Evolutionary conservation across 2,113 vertebrate species (phyloP).

Genomic region (Bufo bufo): DNA sequence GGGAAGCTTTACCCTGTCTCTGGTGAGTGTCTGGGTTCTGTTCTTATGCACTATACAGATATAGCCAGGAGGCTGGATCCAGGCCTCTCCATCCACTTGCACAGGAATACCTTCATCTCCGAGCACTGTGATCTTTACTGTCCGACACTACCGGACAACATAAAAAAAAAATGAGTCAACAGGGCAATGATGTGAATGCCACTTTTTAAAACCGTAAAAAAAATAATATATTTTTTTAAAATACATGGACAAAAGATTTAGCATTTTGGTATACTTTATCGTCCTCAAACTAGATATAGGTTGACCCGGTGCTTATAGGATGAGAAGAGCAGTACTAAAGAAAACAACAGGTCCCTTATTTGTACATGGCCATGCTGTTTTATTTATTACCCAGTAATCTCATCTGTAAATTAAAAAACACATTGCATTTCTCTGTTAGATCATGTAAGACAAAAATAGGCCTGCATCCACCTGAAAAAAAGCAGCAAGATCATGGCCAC

Average conservation of each 20-base stretch:
- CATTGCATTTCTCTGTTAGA: too few species aligned
- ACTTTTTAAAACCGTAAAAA: neutral
- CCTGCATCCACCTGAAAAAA: too few species aligned
- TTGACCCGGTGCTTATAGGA: neutral
- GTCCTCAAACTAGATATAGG: too few species aligned
- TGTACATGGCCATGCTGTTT: neutral
- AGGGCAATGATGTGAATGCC: neutral
- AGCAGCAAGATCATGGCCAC: too few species aligned
- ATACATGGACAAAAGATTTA: too few species aligned
- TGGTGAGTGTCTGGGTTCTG: conserved; percentile 92
- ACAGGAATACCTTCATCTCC: conserved; percentile 96
- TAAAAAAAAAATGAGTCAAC: neutral
- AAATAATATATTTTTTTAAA: too few species aligned
- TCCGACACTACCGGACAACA: conserved; percentile 81
- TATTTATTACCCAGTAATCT: neutral
- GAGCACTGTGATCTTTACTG: conserved; percentile 94
- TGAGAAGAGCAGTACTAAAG: neutral
- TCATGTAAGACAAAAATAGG: too few species aligned
- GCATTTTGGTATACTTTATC: too few species aligned
- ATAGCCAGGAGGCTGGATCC: conserved; percentile 94
- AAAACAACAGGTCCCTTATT: neutral
- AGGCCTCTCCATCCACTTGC: conserved; percentile 98
- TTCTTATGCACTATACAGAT: conserved; percentile 97
- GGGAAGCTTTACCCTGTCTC: conserved; percentile 83
- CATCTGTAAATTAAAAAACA: too few species aligned